These are phyloP conservation scores for Geopemphigus sp. DNA, from an alignment of 1,140 invertebrate genomes.

Conservation along the genomic window DNA sequence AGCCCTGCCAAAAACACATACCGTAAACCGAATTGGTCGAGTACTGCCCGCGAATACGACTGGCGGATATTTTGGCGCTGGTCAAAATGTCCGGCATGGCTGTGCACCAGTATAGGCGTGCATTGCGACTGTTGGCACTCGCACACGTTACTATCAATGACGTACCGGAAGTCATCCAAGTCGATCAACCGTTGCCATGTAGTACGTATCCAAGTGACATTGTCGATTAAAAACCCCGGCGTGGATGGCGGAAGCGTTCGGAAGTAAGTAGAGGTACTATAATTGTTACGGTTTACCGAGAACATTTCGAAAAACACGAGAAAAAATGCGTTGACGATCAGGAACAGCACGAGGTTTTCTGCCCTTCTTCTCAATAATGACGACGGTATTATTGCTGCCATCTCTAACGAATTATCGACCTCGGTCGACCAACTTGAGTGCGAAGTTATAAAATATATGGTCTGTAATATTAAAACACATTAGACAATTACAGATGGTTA, in stretches of 20 bases:
- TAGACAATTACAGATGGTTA: too few relatives aligned
- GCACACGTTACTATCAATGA: not conserved
- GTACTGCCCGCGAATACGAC: not conserved
- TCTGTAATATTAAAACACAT: too few relatives aligned
- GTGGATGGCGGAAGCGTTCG: too few relatives aligned
- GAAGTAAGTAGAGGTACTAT: too few relatives aligned
- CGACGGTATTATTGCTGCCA: not conserved
- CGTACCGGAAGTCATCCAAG: not conserved
- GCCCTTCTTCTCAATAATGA: not conserved
- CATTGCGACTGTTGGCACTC: not conserved
- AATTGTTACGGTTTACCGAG: not conserved
- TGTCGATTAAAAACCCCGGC: too few relatives aligned
- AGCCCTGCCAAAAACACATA: conserved; percentile 11
- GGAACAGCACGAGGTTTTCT: not conserved
- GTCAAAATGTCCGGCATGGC: conserved; percentile 2
- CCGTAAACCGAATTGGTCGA: conserved; percentile 1
- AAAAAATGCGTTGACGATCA: not conserved
- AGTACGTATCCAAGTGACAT: not conserved
- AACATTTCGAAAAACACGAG: not conserved
- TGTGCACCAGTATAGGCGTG: conserved; percentile 25
- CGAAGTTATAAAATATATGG: too few relatives aligned
- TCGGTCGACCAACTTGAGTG: too few relatives aligned
- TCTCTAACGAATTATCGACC: too few relatives aligned
- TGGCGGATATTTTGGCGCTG: not conserved
- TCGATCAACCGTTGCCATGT: not conserved